These are phyloP conservation scores for Acrossocheilus fasciatus DNA, from an alignment of 2,797 vertebrate genomes.

Conservation along the genomic window DNA sequence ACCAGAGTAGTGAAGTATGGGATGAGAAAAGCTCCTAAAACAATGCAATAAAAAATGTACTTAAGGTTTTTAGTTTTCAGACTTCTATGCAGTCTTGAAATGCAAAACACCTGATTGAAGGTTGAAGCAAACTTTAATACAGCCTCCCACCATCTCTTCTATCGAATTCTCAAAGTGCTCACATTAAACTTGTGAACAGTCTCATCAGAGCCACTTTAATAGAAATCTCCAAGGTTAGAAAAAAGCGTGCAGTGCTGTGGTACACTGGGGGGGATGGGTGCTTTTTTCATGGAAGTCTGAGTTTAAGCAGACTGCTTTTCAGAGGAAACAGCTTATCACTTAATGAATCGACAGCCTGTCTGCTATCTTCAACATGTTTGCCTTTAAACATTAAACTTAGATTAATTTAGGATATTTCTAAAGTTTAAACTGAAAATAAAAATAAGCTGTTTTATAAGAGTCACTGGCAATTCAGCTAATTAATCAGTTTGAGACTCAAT, in stretches of 20 bases:
- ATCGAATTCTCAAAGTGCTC: neutral
- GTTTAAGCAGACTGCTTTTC: neutral
- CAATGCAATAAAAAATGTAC: neutral
- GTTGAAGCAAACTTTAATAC: neutral
- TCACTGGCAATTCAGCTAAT: neutral
- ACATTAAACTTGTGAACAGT: neutral
- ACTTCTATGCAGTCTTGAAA: neutral
- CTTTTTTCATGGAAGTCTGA: neutral
- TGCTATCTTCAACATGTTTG: neutral
- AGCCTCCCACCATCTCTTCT: neutral
- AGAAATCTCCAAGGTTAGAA: neutral
- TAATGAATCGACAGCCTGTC: neutral
- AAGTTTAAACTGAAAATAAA: neutral
- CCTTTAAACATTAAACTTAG: neutral
- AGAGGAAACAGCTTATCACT: neutral
- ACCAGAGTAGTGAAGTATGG: conserved; percentile 90
- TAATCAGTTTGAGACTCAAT: neutral
- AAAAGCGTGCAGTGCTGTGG: neutral
- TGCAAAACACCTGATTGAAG: neutral
- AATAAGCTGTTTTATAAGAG: neutral
- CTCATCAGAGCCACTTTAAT: neutral
- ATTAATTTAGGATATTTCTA: neutral
- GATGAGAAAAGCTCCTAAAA: conserved; percentile 89
- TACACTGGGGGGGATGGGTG: neutral
- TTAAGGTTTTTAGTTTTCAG: neutral